Evolutionary conservation across 2,888 invertebrate species (phyloP).

Genomic region (Patella depressa): DNA sequence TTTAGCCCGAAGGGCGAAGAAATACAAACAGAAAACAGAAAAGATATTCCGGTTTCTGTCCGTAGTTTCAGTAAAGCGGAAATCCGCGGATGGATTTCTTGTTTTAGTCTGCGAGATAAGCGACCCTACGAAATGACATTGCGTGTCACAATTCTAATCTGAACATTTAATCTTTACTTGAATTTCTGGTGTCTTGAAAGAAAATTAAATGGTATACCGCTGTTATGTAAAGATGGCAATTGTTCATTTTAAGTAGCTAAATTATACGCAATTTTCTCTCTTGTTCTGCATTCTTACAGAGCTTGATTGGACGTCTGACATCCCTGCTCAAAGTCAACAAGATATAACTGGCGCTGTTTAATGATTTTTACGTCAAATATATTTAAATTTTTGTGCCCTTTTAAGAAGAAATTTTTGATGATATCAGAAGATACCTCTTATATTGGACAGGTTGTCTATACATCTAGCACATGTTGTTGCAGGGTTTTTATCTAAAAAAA

Average conservation of each 20-base stretch:
- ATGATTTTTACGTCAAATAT: too few relatives aligned
- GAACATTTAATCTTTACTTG: not conserved
- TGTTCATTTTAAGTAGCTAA: slow-evolving; percentile 1
- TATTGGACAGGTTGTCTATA: too few relatives aligned
- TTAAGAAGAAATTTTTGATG: too few relatives aligned
- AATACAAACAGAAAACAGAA: slow-evolving; percentile 5
- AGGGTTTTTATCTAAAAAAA: too few relatives aligned
- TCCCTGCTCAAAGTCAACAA: too few relatives aligned
- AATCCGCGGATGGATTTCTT: slow-evolving; percentile 6
- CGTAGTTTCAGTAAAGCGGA: not conserved
- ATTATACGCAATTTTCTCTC: slow-evolving; percentile 8
- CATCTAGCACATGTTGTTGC: too few relatives aligned
- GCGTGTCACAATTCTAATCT: slow-evolving; percentile 1
- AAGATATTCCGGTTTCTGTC: not conserved
- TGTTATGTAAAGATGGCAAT: not conserved
- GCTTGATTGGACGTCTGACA: not conserved
- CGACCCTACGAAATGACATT: not conserved
- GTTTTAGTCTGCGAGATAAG: not conserved
- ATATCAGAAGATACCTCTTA: too few relatives aligned
- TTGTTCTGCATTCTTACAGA: not conserved
- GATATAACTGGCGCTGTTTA: too few relatives aligned
- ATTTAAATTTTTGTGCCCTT: too few relatives aligned
- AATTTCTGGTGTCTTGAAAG: not conserved
- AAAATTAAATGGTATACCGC: not conserved
- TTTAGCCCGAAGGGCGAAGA: not conserved